Evolutionary conservation across 2,113 vertebrate species (phyloP).

Genomic region (Phainopepla nitens): DNA sequence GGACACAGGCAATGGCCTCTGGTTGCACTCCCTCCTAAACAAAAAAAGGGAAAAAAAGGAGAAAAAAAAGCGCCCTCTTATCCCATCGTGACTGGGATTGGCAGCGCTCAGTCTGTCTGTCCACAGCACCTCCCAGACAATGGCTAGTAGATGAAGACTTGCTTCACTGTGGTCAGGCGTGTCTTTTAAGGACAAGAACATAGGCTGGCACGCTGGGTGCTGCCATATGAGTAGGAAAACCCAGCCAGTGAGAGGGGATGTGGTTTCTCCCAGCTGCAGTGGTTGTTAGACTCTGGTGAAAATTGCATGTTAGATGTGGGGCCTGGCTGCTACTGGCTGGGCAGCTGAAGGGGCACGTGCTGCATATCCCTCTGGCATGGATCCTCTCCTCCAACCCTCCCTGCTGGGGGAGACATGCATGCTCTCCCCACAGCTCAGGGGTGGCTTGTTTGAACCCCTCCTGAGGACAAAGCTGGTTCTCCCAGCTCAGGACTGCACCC

Average conservation of each 20-base stretch:
- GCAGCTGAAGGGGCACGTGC: not conserved
- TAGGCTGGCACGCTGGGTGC: not conserved
- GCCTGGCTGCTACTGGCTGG: not conserved
- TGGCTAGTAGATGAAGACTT: not conserved
- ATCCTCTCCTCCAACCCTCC: not conserved
- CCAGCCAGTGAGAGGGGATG: not conserved
- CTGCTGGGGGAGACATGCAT: rapidly evolving
- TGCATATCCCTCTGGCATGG: not conserved
- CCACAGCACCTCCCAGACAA: rapidly evolving
- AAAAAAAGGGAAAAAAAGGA: rapidly evolving
- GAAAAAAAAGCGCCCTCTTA: not conserved
- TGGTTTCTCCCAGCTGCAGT: not conserved
- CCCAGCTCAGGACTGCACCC: not conserved
- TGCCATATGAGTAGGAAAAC: not conserved
- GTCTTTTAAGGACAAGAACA: slow-evolving; percentile 44
- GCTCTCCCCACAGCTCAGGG: not conserved
- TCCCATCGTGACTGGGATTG: rapidly evolving
- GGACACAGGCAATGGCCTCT: not conserved
- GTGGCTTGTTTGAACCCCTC: not conserved
- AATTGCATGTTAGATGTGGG: not conserved
- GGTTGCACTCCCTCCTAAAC: not conserved
- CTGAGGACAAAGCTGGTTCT: not conserved
- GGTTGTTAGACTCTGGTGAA: not conserved
- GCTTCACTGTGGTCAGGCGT: not conserved
- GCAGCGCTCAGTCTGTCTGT: not conserved